Base-by-base conservation (phyloP, 2,888 invertebrate genomes). In the Metacarcinus magister region DNA sequence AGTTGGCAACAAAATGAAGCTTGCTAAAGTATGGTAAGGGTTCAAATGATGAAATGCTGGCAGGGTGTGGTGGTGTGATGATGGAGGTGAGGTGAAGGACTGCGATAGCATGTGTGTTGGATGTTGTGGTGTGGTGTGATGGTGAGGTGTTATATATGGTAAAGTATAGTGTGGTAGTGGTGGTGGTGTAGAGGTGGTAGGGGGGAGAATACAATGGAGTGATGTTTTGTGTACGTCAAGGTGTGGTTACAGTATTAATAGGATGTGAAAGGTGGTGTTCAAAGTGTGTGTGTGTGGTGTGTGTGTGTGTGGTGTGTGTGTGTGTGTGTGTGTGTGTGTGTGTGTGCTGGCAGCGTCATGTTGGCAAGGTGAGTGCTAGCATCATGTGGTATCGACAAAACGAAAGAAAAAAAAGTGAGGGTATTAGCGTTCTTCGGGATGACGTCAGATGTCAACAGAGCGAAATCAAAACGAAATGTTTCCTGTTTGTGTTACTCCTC, bases 221-320 rank as follows among this genome's bases (percentile, higher is more conserved):
- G 67, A 75, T 75, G 75, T 75, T 75, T n/a, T 0, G 75, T 75
- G n/a, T 28, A 75, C 23, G n/a, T 28, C n/a, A 75, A n/a, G 75
- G 0, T 10, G 8, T 28, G 28, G 10, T n/a, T 60, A 60, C 39
- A 60, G 60, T 60, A 60, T 60, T 60, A 60, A 60, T 60, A 60
- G 10, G 23, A 10, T 60, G 60, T 60, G 60, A 23, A 60, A 60
- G 60, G 60, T 19, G 23, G 23, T 60, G 60, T 5, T 60, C 23
- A 54, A 19, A 54, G 48, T 48, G 48, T 48, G 48, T 48, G 60
- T 23, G 60, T 23, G 60, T 19, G 23, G 60, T 60, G 75, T n/a
- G 75, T 82, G 75, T n/a, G n/a, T 82, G 28, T 82, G 75, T 82
- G 75, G 75, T 82, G 87, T 87, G 87, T 39, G 87, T 87, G 87